Conservation (phyloP, 2,113 vertebrate genomes). For the Paraplagusia blochii region DNA sequence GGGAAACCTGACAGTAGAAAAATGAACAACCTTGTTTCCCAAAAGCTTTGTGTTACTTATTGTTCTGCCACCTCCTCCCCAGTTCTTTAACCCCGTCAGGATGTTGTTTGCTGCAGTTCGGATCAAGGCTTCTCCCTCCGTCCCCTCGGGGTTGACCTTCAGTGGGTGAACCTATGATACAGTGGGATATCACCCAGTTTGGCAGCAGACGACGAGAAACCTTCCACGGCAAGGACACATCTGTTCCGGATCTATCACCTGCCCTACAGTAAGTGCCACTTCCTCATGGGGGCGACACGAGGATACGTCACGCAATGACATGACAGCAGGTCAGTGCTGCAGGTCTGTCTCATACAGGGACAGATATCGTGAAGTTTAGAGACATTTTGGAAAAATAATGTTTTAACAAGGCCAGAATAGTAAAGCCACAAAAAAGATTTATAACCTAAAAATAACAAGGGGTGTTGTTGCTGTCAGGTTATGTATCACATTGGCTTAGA, state of each 20-base stretch:
- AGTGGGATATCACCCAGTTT: constrained; percentile 48
- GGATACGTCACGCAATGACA: constrained; percentile 60
- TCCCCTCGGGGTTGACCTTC: constrained; percentile 69
- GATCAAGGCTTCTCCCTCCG: constrained; percentile 44
- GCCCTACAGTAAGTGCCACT: constrained; percentile 59
- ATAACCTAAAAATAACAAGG: too few relatives aligned
- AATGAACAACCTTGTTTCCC: constrained; percentile 3
- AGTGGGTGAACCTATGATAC: constrained; percentile 51
- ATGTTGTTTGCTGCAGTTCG: constrained; percentile 44
- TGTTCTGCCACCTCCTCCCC: constrained; percentile 1
- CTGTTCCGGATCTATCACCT: constrained; percentile 64
- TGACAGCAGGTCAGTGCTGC: constrained; percentile 53
- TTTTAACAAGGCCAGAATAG: too few relatives aligned
- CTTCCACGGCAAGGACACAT: constrained; percentile 60
- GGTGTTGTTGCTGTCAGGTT: too few relatives aligned
- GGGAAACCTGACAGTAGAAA: not conserved
- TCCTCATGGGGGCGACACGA: constrained; percentile 25
- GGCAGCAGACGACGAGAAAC: constrained; percentile 43
- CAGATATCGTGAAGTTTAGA: too few relatives aligned
- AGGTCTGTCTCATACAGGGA: constrained; percentile 14
- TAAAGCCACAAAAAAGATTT: too few relatives aligned
- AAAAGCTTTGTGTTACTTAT: constrained; percentile 27
- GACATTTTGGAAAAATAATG: too few relatives aligned
- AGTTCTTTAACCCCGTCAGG: constrained; percentile 37
- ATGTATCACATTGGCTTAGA: too few relatives aligned